Percentiles rank a stretch among this genome's conserved stretches.
phyloP scores from a whole-genome alignment of 2,888 invertebrate species.

The Leptinotarsa haldemani region DNA sequence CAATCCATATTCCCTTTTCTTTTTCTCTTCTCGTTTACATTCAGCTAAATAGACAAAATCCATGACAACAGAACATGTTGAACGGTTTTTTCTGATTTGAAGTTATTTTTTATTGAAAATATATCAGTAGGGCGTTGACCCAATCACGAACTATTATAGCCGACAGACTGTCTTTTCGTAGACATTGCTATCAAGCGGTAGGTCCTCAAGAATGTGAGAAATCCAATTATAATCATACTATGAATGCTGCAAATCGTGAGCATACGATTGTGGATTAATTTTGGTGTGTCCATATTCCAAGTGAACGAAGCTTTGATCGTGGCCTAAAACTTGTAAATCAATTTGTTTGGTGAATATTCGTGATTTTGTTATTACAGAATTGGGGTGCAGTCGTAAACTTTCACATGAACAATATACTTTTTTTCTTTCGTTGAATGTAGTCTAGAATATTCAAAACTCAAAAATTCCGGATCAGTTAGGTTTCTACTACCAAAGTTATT shows the following conservation, averaged over 20 bases:
- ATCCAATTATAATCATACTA: conserved; percentile 1
- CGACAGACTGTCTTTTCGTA: background rate
- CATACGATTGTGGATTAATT: background rate
- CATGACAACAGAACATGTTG: too few species aligned
- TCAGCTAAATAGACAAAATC: too few species aligned
- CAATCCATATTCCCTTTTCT: too few species aligned
- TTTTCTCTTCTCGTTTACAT: too few species aligned
- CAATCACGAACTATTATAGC: background rate
- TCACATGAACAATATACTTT: too few species aligned
- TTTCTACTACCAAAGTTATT: too few species aligned
- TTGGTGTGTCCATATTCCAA: background rate
- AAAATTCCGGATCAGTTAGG: too few species aligned
- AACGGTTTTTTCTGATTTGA: background rate
- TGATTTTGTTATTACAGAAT: background rate
- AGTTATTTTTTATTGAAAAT: background rate
- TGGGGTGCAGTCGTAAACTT: too few species aligned
- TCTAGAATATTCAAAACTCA: too few species aligned
- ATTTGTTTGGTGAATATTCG: background rate
- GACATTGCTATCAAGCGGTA: background rate
- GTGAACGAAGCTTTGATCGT: background rate
- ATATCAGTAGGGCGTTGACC: background rate
- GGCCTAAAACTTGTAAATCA: background rate
- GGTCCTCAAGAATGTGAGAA: conserved; percentile 5
- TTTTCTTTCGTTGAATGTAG: too few species aligned
- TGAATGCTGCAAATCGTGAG: background rate